Conservation (phyloP, 1,140 invertebrate species). For the Hypothenemus hampei region DNA sequence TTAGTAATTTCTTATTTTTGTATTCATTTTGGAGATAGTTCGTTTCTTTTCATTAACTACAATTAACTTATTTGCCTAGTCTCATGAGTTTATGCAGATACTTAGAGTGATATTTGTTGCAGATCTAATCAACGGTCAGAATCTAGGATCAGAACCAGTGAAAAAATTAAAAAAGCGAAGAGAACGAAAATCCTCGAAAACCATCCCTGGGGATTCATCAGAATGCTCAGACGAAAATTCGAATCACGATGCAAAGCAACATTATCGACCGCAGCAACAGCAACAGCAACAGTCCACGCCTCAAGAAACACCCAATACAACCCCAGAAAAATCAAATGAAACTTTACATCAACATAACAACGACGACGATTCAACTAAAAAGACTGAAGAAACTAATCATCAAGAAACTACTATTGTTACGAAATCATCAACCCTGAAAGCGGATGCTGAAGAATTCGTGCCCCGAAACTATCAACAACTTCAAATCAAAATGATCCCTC, state of each 20-base stretch:
- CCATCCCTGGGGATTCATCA: slow-evolving; percentile 20
- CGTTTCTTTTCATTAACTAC: not conserved
- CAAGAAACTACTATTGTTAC: not conserved
- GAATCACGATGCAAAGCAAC: not conserved
- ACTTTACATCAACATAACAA: slow-evolving; percentile 6
- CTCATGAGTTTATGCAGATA: not conserved
- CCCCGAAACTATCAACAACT: slow-evolving; percentile 34
- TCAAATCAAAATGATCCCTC: slow-evolving; percentile 34
- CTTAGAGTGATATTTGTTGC: slow-evolving; percentile 20
- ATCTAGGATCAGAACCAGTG: slow-evolving; percentile 10
- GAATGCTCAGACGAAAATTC: slow-evolving; percentile 35
- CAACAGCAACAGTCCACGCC: too few relatives aligned
- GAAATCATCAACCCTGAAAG: slow-evolving; percentile 36
- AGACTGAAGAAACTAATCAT: not conserved
- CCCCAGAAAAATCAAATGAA: slow-evolving; percentile 4
- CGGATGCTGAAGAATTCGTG: slow-evolving; percentile 45
- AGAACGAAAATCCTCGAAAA: slow-evolving; percentile 37
- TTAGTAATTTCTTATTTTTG: slow-evolving; percentile 1
- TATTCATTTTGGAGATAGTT: not conserved
- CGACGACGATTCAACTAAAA: not conserved
- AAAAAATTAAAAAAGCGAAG: slow-evolving; percentile 37
- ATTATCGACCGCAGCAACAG: not conserved
- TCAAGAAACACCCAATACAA: slow-evolving; percentile 1
- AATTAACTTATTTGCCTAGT: not conserved
- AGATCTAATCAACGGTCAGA: slow-evolving; percentile 18